These are phyloP conservation scores for Eretmocerus hayati DNA, from an alignment of 2,888 invertebrate species.

Conservation along the genomic window DNA sequence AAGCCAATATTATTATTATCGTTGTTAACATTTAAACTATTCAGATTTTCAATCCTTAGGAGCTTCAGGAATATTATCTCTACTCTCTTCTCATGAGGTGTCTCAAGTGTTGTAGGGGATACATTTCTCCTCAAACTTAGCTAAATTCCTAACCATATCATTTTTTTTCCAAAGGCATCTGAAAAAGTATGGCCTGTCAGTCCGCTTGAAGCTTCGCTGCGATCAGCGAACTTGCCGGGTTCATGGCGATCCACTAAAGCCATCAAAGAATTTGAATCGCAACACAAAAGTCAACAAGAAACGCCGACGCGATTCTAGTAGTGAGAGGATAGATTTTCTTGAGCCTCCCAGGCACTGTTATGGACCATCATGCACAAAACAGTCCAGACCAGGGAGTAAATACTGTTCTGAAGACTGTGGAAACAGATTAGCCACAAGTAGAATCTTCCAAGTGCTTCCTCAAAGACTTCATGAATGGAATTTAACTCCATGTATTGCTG, in stretches of 20 bases:
- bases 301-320: slow-evolving; percentile 40
- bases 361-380: slow-evolving; percentile 79
- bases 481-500: slow-evolving; percentile 76
- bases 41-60: no score
- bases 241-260: slow-evolving; percentile 40
- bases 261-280: slow-evolving; percentile 39
- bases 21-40: no score
- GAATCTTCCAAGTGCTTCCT: slow-evolving; percentile 79
- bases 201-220: slow-evolving; percentile 52
- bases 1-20: no score
- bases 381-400: slow-evolving; percentile 75
- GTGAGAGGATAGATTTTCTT: slow-evolving; percentile 39
- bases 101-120: no score
- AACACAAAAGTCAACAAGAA: slow-evolving; percentile 38
- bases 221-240: slow-evolving; percentile 50
- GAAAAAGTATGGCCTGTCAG: slow-evolving; percentile 52
- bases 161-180: slow-evolving; percentile 43
- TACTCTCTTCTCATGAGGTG: no score
- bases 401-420: slow-evolving; percentile 94
- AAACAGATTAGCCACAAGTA: slow-evolving; percentile 73
- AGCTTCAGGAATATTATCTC: no score
- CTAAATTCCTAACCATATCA: neutral
- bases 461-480: slow-evolving; percentile 92
- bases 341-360: slow-evolving; percentile 72
- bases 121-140: no score